Conservation (phyloP, 2,113 vertebrate genomes). For the Globicephala melas region DNA sequence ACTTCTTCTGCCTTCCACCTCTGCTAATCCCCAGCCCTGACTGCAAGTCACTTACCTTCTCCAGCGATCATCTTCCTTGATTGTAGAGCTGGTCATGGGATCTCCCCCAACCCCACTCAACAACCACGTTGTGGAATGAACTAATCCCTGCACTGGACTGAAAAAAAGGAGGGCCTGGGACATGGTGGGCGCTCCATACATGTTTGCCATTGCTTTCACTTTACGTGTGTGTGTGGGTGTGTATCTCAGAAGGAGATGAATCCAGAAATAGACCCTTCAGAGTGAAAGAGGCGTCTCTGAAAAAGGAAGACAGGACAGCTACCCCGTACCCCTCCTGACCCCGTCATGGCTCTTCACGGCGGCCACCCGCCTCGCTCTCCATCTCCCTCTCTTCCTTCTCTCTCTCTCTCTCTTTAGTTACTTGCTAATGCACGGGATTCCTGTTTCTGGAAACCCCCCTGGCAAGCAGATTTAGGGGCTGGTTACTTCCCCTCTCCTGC, state of each 20-base stretch:
- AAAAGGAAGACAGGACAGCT: background rate
- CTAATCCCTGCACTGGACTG: background rate
- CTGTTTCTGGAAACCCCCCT: background rate
- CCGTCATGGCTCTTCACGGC: no score
- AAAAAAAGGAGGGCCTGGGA: background rate
- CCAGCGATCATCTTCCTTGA: rapidly evolving
- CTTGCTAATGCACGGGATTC: background rate
- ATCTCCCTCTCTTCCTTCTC: no score
- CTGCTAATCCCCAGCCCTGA: no score
- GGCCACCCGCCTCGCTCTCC: rapidly evolving
- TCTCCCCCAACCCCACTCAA: rapidly evolving
- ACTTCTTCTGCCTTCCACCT: no score
- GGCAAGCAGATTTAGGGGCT: background rate
- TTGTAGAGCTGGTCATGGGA: background rate
- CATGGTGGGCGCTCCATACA: rapidly evolving
- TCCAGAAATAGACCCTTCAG: background rate
- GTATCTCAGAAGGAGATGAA: background rate
- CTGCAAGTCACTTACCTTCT: background rate
- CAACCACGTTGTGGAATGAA: rapidly evolving
- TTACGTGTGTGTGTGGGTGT: background rate
- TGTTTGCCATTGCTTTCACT: no score
- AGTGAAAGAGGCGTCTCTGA: background rate
- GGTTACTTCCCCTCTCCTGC: background rate
- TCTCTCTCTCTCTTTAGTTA: background rate
- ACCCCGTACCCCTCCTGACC: rapidly evolving